These are phyloP conservation scores for Dasypogon diadema DNA, from an alignment of 2,888 invertebrate species.

Conservation along the genomic window DNA sequence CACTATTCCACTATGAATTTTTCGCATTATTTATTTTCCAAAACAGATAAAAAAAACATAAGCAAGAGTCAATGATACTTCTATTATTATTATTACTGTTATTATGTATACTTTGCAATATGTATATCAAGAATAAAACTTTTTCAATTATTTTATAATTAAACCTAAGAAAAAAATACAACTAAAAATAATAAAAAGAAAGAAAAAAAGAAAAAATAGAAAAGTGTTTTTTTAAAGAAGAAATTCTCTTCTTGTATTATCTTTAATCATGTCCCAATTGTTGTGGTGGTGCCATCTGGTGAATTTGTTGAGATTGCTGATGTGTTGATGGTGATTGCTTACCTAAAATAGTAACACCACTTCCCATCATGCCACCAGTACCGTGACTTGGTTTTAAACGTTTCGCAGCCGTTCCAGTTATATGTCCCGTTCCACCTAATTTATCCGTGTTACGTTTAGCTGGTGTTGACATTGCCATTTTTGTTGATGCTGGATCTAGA, in stretches of 20 bases:
- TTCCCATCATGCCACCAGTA: not conserved
- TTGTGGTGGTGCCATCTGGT: conserved; percentile 6
- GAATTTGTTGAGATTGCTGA: conserved; percentile 24
- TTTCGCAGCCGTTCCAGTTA: not conserved
- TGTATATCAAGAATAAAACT: conserved; percentile 42
- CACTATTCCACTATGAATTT: too few relatives aligned
- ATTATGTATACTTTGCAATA: conserved; percentile 1
- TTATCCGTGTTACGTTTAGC: not conserved
- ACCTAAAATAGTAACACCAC: conserved; percentile 13
- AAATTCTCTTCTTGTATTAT: not conserved
- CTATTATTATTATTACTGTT: not conserved
- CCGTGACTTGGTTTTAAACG: not conserved
- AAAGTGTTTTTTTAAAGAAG: not conserved
- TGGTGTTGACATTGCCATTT: conserved; percentile 28
- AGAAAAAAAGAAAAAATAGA: too few relatives aligned
- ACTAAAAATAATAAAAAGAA: conserved; percentile 3
- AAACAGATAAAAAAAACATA: conserved; percentile 14
- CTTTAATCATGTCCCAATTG: conserved; percentile 8
- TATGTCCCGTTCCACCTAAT: not conserved
- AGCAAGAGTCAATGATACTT: conserved; percentile 16
- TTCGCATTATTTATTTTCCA: too few relatives aligned
- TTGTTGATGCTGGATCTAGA: conserved; percentile 34
- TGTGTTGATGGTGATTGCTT: conserved; percentile 34
- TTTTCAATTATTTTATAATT: not conserved
- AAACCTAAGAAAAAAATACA: conserved; percentile 24